Percentiles rank a stretch among this genome's conserved stretches.
phyloP scores from a whole-genome alignment of 1,140 invertebrate genomes.

The Venturia canescens region DNA sequence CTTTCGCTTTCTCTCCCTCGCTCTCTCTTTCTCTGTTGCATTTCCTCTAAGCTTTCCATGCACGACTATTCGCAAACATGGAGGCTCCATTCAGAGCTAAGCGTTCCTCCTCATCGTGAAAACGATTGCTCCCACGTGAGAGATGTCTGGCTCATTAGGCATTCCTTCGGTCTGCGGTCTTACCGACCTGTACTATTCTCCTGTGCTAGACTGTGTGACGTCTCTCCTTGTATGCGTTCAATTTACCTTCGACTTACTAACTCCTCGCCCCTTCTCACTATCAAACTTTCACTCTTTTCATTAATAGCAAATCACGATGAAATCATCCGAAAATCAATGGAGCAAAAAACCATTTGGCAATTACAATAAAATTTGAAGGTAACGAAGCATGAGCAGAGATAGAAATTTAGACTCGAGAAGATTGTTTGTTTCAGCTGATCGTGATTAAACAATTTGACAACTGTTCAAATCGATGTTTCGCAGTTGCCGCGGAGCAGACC shows the following conservation, averaged over 20 bases:
- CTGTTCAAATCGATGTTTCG: background rate
- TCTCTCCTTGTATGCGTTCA: slow-evolving; percentile 1
- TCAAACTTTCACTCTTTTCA: background rate
- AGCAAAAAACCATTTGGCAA: too few species aligned
- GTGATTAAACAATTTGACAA: background rate
- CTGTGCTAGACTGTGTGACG: background rate
- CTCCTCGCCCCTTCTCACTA: background rate
- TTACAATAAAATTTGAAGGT: background rate
- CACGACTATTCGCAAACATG: slow-evolving; percentile 33
- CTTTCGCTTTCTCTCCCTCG: background rate
- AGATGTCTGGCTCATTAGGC: slow-evolving; percentile 68
- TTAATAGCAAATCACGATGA: too few species aligned
- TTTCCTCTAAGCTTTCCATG: slow-evolving; percentile 13
- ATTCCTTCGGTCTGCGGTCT: slow-evolving; percentile 66
- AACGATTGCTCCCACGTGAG: slow-evolving; percentile 64
- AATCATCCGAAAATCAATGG: too few species aligned
- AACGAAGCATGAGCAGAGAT: too few species aligned
- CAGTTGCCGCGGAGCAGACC: background rate
- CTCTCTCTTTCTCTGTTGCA: background rate
- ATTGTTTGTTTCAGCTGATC: too few species aligned
- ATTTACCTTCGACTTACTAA: slow-evolving; percentile 18
- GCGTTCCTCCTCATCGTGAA: slow-evolving; percentile 53
- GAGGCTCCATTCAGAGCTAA: slow-evolving; percentile 44
- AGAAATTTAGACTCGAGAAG: too few species aligned
- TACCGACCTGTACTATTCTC: slow-evolving; percentile 5